Conservation (phyloP, 2,888 invertebrate genomes). For the Heliconius charithonia region DNA sequence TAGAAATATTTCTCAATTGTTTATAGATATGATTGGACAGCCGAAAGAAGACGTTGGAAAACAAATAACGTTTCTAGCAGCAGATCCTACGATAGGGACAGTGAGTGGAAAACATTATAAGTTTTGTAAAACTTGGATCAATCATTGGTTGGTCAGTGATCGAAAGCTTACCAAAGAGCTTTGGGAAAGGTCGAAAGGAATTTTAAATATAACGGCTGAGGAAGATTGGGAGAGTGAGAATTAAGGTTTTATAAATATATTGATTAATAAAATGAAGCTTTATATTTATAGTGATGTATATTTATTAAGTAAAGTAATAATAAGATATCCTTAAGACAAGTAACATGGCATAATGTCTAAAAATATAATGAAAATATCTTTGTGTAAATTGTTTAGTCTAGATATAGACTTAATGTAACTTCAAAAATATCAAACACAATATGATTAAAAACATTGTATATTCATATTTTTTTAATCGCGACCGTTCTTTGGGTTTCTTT, state of each 20-base stretch:
- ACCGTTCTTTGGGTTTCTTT: no score
- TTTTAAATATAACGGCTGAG: slow-evolving; percentile 60
- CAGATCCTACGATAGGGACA: slow-evolving; percentile 58
- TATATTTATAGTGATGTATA: background rate
- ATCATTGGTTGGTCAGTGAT: slow-evolving; percentile 66
- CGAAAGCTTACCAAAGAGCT: slow-evolving; percentile 56
- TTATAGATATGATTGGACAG: slow-evolving; percentile 65
- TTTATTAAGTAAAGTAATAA: background rate
- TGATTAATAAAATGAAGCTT: background rate
- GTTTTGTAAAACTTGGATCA: slow-evolving; percentile 64
- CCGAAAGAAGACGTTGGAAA: slow-evolving; percentile 67
- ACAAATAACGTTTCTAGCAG: slow-evolving; percentile 67
- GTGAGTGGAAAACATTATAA: slow-evolving; percentile 68
- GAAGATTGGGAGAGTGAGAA: slow-evolving; percentile 66
- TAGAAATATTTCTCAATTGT: slow-evolving; percentile 56
- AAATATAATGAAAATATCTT: background rate
- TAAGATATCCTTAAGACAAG: background rate
- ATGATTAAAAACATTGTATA: background rate
- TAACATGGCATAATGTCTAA: background rate
- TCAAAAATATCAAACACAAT: background rate
- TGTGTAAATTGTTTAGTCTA: background rate
- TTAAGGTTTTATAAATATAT: background rate
- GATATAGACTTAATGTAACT: no score
- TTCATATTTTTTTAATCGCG: background rate
- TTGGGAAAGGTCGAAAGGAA: slow-evolving; percentile 67